These are phyloP conservation scores for Callospermophilus lateralis DNA, from an alignment of 2,113 vertebrate species.

Conservation along the genomic window DNA sequence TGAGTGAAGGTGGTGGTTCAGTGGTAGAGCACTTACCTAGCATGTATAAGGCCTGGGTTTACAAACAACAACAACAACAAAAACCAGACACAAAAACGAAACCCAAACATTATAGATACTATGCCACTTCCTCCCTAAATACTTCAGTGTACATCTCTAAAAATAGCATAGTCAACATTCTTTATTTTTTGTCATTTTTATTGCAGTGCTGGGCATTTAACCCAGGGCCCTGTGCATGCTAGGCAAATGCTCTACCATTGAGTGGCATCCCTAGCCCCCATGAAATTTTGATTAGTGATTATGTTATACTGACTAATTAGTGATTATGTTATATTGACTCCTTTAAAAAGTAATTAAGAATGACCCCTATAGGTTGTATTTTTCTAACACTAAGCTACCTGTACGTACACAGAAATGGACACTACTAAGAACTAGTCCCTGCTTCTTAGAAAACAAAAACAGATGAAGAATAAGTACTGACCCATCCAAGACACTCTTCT, in stretches of 20 bases:
- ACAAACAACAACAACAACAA: too few species aligned
- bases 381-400: background rate
- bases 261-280: background rate
- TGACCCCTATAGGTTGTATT: background rate
- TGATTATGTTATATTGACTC: background rate
- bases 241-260: background rate
- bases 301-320: background rate
- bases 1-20: background rate
- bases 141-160: background rate
- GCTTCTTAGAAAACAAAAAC: background rate
- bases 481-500: slow-evolving; percentile 91
- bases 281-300: background rate
- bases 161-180: background rate
- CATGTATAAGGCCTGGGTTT: background rate
- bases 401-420: background rate
- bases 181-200: background rate
- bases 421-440: background rate
- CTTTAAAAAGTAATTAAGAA: background rate
- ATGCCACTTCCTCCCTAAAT: background rate
- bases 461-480: slow-evolving; percentile 84
- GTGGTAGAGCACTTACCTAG: background rate
- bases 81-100: background rate
- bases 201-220: background rate
- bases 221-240: background rate
- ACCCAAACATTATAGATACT: background rate